These are phyloP conservation scores for Celastrina argiolus DNA, from an alignment of 2,888 invertebrate species.

Conservation along the genomic window DNA sequence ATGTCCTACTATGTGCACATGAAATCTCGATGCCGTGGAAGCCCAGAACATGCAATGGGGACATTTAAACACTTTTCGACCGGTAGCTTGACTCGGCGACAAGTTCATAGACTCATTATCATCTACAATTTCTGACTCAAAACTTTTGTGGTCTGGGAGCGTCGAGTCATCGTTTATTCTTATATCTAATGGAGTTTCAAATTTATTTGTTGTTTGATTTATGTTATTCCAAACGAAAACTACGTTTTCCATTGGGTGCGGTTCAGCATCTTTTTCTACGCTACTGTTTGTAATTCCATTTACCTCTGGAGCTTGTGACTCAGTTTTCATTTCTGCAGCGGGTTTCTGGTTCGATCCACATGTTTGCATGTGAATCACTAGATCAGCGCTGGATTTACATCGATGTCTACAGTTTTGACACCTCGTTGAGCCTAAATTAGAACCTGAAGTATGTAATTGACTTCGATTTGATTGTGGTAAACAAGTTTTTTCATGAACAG, in stretches of 20 bases:
- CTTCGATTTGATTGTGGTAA: slow-evolving; percentile 66
- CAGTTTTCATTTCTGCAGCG: slow-evolving; percentile 45
- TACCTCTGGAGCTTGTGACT: slow-evolving; percentile 50
- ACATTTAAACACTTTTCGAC: slow-evolving; percentile 92
- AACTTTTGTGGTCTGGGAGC: slow-evolving; percentile 55
- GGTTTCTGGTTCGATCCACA: slow-evolving; percentile 76
- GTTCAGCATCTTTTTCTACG: slow-evolving; percentile 64
- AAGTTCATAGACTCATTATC: slow-evolving; percentile 79
- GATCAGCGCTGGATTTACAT: slow-evolving; percentile 89
- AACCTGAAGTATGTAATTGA: slow-evolving; percentile 56
- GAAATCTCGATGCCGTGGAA: slow-evolving; percentile 93
- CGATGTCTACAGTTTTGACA: slow-evolving; percentile 92
- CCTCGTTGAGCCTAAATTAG: slow-evolving; percentile 82
- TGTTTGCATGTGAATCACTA: slow-evolving; percentile 85
- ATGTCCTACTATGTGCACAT: slow-evolving; percentile 95
- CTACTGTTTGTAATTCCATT: slow-evolving; percentile 49
- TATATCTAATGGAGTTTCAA: slow-evolving; percentile 62
- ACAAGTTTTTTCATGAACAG: slow-evolving; percentile 86
- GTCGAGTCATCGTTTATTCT: slow-evolving; percentile 69
- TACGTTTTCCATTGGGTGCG: slow-evolving; percentile 88
- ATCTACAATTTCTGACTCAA: slow-evolving; percentile 58
- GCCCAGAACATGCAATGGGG: slow-evolving; percentile 96
- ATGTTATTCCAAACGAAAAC: slow-evolving; percentile 90
- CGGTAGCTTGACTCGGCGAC: slow-evolving; percentile 79
- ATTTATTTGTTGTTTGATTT: slow-evolving; percentile 59